A percentile compares a stretch with the other conserved stretches of the same genome.
Evolutionary conservation across 2,113 vertebrate genomes (phyloP).

Genomic region (Antechinus stuartii): DNA sequence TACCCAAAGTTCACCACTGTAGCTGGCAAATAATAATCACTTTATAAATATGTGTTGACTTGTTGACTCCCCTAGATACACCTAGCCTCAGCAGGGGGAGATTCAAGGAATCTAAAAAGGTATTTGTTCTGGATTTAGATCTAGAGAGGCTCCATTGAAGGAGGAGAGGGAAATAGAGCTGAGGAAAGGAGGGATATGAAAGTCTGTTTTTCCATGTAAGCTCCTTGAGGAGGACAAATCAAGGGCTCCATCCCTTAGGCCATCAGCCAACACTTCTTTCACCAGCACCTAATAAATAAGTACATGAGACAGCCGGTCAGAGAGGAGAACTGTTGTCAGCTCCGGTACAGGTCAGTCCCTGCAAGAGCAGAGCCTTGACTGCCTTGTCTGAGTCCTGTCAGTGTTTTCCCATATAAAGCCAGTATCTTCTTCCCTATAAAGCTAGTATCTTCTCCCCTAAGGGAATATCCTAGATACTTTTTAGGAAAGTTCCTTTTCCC

Average conservation of each 20-base stretch:
- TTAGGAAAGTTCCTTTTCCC: neutral
- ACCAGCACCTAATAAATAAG: neutral
- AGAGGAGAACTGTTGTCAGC: neutral
- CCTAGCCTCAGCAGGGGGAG: neutral
- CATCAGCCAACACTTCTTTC: neutral
- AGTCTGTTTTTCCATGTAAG: neutral
- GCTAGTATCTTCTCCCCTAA: neutral
- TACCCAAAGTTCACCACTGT: neutral
- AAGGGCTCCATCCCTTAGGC: neutral
- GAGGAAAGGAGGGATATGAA: neutral
- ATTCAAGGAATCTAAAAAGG: neutral
- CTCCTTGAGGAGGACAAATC: neutral
- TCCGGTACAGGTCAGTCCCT: neutral
- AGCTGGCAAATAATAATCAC: neutral
- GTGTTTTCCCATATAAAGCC: neutral
- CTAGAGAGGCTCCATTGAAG: neutral
- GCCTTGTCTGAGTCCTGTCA: neutral
- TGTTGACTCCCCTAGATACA: neutral
- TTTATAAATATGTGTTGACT: neutral
- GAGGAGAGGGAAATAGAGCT: neutral
- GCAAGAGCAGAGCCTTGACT: neutral
- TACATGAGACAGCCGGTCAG: neutral
- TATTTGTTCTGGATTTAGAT: neutral
- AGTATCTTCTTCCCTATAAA: neutral
- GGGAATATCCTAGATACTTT: neutral